Percentiles rank a stretch among this genome's conserved stretches.
Evolutionary conservation across 2,888 invertebrate genomes (phyloP).

Genomic region (Imbricaverruca yamaguchii): DNA sequence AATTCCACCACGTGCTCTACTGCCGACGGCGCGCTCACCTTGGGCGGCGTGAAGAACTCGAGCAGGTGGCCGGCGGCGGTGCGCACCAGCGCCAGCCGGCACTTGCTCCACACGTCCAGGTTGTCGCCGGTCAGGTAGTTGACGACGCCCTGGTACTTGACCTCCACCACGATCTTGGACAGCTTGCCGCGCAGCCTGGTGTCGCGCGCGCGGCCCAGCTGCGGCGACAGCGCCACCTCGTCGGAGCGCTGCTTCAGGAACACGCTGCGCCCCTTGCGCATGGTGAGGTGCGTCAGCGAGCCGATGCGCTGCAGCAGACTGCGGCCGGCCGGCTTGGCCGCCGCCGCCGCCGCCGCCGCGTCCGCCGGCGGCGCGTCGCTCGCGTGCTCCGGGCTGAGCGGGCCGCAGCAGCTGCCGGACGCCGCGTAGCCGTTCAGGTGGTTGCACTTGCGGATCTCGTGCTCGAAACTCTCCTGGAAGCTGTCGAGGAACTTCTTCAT

Average conservation of each 20-base stretch:
- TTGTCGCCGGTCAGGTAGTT: slow-evolving; percentile 89
- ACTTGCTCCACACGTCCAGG: slow-evolving; percentile 88
- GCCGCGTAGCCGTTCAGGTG: slow-evolving; percentile 49
- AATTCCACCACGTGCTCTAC: no score
- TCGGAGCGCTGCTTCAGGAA: slow-evolving; percentile 88
- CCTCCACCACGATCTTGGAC: slow-evolving; percentile 81
- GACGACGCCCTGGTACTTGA: slow-evolving; percentile 86
- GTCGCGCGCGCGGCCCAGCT: slow-evolving; percentile 35
- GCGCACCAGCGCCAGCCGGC: slow-evolving; percentile 80
- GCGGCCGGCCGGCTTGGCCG: background rate
- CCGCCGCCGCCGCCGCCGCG: background rate
- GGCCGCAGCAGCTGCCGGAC: background rate
- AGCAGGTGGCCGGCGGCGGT: slow-evolving; percentile 90
- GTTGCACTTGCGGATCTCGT: slow-evolving; percentile 37
- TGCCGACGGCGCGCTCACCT: background rate
- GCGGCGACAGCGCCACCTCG: slow-evolving; percentile 57
- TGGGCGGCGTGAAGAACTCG: slow-evolving; percentile 66
- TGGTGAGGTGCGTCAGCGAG: slow-evolving; percentile 30
- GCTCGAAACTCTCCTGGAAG: slow-evolving; percentile 75
- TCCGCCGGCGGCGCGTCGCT: background rate
- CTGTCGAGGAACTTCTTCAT: slow-evolving; percentile 73
- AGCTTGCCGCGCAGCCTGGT: slow-evolving; percentile 37
- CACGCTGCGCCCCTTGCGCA: slow-evolving; percentile 65
- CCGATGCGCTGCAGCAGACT: background rate
- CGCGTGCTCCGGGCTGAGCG: background rate